phyloP scores from a whole-genome alignment of 2,888 invertebrate species.

The Sesia bembeciformis region DNA sequence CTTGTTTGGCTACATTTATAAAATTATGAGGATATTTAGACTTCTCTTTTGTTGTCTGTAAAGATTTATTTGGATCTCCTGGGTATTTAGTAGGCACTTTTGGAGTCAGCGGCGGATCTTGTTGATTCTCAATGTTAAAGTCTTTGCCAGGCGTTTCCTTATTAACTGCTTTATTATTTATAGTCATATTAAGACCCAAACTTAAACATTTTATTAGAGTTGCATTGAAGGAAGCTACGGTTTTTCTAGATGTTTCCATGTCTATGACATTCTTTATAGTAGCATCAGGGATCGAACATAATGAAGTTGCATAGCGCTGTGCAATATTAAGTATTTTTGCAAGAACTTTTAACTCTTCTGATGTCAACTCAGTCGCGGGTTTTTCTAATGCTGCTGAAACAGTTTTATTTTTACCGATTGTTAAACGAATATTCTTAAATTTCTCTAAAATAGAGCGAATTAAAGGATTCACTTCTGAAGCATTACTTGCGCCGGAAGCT shows the following conservation, averaged over 20 bases:
- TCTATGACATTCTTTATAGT: neutral
- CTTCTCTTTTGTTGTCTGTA: no score
- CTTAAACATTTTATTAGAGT: no score
- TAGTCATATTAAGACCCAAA: no score
- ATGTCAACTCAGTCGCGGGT: constrained; percentile 12
- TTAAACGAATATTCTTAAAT: constrained; percentile 14
- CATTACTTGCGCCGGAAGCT: neutral
- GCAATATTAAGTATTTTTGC: constrained; percentile 13
- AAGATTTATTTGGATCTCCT: no score
- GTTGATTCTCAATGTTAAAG: no score
- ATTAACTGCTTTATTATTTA: no score
- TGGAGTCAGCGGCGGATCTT: no score
- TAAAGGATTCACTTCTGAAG: constrained; percentile 2
- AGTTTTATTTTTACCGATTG: neutral
- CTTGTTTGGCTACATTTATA: neutral
- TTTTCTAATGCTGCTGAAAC: constrained; percentile 13
- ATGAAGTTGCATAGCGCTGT: neutral
- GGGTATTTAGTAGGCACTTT: no score
- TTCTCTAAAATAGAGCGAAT: constrained; percentile 12
- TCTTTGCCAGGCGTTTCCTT: no score
- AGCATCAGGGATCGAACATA: neutral
- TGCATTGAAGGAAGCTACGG: no score
- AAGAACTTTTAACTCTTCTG: constrained; percentile 18
- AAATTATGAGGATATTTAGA: no score
- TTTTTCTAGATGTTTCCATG: no score